Evolutionary conservation across 2,797 vertebrate genomes (phyloP).

Genomic region (Cirrhinus mrigala): DNA sequence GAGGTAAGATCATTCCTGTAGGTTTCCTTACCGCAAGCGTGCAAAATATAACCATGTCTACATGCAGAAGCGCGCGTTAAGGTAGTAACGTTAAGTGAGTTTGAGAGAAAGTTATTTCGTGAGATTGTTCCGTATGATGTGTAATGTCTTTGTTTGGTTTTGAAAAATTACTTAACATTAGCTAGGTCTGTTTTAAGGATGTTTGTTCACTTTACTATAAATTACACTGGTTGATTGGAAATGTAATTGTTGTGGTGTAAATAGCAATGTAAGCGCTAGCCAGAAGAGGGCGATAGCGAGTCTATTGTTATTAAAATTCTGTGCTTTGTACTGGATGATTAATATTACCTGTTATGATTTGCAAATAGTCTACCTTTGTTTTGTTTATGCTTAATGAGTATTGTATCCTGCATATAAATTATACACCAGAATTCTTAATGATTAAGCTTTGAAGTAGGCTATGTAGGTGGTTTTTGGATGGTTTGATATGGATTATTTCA

Average conservation of each 20-base stretch:
- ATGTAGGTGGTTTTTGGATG: not conserved
- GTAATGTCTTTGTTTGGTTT: not conserved
- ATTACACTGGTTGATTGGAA: not conserved
- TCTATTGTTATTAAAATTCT: not conserved
- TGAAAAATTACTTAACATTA: not conserved
- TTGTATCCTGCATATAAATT: no score
- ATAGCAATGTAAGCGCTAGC: not conserved
- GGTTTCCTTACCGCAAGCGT: not conserved
- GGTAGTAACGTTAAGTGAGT: not conserved
- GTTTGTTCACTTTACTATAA: not conserved
- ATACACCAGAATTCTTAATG: not conserved
- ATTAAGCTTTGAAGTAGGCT: not conserved
- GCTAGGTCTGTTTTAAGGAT: not conserved
- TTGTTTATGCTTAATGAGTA: not conserved
- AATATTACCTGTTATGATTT: not conserved
- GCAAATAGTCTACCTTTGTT: not conserved
- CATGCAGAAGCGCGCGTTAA: not conserved
- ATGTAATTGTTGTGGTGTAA: not conserved
- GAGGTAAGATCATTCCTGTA: not conserved
- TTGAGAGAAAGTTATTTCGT: slow-evolving; percentile 22
- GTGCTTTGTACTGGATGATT: not conserved
- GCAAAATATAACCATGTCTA: not conserved
- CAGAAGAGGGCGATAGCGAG: slow-evolving; percentile 6
- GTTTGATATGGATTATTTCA: not conserved
- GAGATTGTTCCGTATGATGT: not conserved